Percentiles rank a stretch among this genome's conserved stretches.
Evolutionary conservation across 2,113 vertebrate genomes (phyloP).

Genomic region (Nycticorax nycticorax): DNA sequence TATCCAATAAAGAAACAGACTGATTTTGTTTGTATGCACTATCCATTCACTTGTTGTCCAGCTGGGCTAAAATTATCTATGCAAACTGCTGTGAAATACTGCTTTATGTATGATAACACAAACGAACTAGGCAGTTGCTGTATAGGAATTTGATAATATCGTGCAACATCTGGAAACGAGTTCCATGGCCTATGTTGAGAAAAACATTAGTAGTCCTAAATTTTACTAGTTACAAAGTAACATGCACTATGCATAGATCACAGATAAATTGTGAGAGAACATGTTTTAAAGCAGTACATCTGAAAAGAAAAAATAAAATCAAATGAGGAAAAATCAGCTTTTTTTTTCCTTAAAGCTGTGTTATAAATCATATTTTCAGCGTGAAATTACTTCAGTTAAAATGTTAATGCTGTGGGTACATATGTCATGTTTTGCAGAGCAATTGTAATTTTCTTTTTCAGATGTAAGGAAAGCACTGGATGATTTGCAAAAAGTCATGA

Average conservation of each 20-base stretch:
- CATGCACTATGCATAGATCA: background rate
- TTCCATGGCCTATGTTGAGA: background rate
- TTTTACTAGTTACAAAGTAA: conserved; percentile 29
- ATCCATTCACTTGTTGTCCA: conserved; percentile 38
- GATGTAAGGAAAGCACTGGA: conserved; percentile 89
- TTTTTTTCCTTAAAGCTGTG: background rate
- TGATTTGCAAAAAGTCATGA: conserved; percentile 86
- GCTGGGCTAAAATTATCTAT: conserved; percentile 25
- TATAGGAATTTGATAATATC: conserved; percentile 14
- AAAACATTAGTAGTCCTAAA: background rate
- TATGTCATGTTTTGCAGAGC: conserved; percentile 32
- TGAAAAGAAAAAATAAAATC: conserved; percentile 30
- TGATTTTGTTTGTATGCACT: conserved; percentile 36
- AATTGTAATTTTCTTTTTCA: conserved; percentile 72
- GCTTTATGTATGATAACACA: conserved; percentile 14
- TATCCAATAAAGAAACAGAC: conserved; percentile 25
- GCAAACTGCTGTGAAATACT: conserved; percentile 35
- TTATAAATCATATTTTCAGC: conserved; percentile 46
- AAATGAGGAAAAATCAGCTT: background rate
- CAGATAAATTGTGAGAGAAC: background rate
- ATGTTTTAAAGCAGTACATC: background rate
- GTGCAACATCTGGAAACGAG: conserved; percentile 23
- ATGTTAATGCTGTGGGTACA: background rate
- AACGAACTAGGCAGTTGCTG: background rate
- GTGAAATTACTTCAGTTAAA: conserved; percentile 53